Conservation (phyloP, 1,140 invertebrate species). For the Psix sp. region DNA sequence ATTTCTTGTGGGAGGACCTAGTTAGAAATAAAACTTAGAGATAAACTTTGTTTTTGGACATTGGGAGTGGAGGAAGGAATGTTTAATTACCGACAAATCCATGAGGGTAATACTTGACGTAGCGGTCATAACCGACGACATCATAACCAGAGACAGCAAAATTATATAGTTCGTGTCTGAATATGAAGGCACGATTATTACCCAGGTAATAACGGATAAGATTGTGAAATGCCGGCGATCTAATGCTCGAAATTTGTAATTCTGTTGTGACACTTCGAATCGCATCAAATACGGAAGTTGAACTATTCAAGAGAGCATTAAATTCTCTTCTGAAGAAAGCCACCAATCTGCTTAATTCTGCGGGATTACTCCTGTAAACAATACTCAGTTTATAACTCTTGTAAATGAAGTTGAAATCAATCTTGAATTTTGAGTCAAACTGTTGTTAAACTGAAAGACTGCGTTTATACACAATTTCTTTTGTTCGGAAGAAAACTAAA, state of each 20-base stretch:
- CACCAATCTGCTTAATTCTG: constrained; percentile 12
- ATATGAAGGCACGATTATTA: constrained; percentile 83
- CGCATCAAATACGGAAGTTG: not conserved
- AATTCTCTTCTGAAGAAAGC: constrained; percentile 34
- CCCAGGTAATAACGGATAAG: constrained; percentile 79
- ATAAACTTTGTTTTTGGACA: too few species aligned
- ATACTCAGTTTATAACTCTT: too few species aligned
- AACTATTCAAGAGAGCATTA: not conserved
- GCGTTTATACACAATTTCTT: too few species aligned
- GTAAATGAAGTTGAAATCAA: too few species aligned
- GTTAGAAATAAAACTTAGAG: too few species aligned
- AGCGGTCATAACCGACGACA: constrained; percentile 85
- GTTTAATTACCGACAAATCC: not conserved
- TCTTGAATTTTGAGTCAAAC: too few species aligned
- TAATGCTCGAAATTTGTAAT: constrained; percentile 79
- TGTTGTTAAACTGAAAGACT: too few species aligned
- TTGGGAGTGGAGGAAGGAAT: too few species aligned
- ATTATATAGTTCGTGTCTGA: constrained; percentile 91
- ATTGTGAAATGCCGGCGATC: constrained; percentile 84
- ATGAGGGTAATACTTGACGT: constrained; percentile 69
- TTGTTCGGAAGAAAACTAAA: too few species aligned
- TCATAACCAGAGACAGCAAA: constrained; percentile 92
- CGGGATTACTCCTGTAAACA: constrained; percentile 4
- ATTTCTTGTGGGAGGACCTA: not conserved
- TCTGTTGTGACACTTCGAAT: constrained; percentile 3